Base-by-base conservation (phyloP, 2,797 vertebrate genomes). In the Muraenolepis orangiensis region DNA sequence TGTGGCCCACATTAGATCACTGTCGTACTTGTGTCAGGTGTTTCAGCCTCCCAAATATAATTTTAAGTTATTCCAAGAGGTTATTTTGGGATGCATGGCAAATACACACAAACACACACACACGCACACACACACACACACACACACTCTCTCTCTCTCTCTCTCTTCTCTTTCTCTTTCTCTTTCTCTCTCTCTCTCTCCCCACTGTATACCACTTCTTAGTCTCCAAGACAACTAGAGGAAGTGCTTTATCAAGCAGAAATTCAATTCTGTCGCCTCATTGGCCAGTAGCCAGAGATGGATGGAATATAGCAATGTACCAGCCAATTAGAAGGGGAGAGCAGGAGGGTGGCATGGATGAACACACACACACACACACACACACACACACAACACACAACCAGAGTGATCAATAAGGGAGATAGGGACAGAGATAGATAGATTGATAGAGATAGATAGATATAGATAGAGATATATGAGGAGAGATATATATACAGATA, bases 221-320 rank as follows among this genome's bases (percentile, higher is more conserved):
- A 82, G 86, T 89, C 80, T 73, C 80, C 83, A 81, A 71, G 61
- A 88, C 86, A 84, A 87, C 84, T 85, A 83, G 80, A 86, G 80
- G 82, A 87, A 88, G 82, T 87, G 87, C 81, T 91, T 91, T 91
- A 87, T 91, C 87, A 91, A 86, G 89, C 88, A 90, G 87, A 90
- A 93, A 92, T 91, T 79, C 86, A 91, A 91, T 91, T 87, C 86
- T 83, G 82, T 91, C 79, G 84, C 90, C 86, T 90, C 84, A 91
- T 89, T 92, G 91, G 89, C 88, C 79, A 86, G 82, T 69, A 82
- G 86, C 81, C 81, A 87, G 78, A 88, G 90, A 88, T 81, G 81
- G 83, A 91, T 89, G 83, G 78, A 84, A 87, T 82, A 85, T 76
- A 70, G 82, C 84, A 51, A 81, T 75, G 83, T 74, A 83, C 80